phyloP scores from a whole-genome alignment of 2,797 vertebrate species.

The Coendou prehensilis region DNA sequence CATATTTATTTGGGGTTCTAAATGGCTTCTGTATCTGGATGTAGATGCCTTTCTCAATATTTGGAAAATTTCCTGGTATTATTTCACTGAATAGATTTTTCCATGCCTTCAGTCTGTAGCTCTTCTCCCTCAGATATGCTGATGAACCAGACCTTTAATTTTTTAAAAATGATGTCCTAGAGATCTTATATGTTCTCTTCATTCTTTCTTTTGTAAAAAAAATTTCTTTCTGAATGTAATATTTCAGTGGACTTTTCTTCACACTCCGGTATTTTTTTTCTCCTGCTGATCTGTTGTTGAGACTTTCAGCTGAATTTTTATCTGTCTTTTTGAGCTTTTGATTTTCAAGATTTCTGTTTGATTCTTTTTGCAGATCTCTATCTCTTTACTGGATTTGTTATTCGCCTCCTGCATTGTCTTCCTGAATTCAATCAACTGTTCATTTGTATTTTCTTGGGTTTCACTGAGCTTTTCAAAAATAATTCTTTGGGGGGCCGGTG shows the following conservation, averaged over 20 bases:
- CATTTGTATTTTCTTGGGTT: not conserved
- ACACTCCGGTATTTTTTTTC: not conserved
- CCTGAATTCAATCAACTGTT: not conserved
- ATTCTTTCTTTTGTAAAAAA: not conserved
- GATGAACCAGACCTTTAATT: not conserved
- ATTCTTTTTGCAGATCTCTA: not conserved
- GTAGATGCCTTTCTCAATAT: not conserved
- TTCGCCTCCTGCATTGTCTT: not conserved
- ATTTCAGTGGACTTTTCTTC: not conserved
- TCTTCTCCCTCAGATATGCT: not conserved
- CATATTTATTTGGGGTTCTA: not conserved
- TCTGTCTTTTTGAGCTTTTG: not conserved
- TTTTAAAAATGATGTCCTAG: not conserved
- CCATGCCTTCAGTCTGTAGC: not conserved
- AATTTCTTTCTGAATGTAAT: not conserved
- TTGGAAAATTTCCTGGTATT: not conserved
- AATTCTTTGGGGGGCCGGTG: not conserved
- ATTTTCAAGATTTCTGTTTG: not conserved
- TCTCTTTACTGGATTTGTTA: not conserved
- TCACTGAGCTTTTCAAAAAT: not conserved
- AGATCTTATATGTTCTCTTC: not conserved
- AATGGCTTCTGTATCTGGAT: not conserved
- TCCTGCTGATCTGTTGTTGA: not conserved
- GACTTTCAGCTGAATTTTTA: not conserved
- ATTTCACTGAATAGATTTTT: not conserved